Base-by-base conservation (phyloP, 2,113 vertebrate genomes). In the Dunckerocampus dactyliophorus region DNA sequence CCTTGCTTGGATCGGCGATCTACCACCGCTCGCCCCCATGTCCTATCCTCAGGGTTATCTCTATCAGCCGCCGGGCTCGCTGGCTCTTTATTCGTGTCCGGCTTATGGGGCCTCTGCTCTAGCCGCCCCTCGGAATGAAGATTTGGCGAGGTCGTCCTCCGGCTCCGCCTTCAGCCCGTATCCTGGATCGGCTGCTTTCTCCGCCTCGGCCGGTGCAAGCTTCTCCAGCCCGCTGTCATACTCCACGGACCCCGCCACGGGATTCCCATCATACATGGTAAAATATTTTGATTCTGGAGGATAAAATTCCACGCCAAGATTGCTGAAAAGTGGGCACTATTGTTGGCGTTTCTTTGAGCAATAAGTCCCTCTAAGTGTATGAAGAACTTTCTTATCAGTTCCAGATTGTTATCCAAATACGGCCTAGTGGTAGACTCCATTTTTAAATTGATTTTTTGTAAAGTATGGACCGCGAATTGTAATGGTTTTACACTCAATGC, bases 11-110 rank as follows among this genome's bases (percentile, higher is more conserved):
- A 71, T 84, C 73, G 80, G 74, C 80, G 56, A 87, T 50, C 83
- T 67, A 79, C 76, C 77, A 78, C 80, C 83, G 85, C 83, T 82
- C 82, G 87, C 85, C 91, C 92, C 91, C 88, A 98, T 98, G 95
- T 98, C 96, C 88, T 97, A 98, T 93, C 96, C 96, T 92, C 96
- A 98, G 95, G 96, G 95, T 93, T 98, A 97, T 92, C 95, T 98
- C 83, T 98, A 98, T 90, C 96, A 98, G 92, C 95, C 96, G 82
- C 94, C 95, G 70, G 95, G 95, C 88, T 98, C 96, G 69, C 90
- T 98, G 92, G 94, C 96, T 84, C 96, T 98, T 43, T 98, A 98
- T 84, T 96, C 95, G 65, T 98, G 95, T 81, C 94, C 95, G 60
- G 93, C 94, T 19, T 97, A 97, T 83, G 94, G 95, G 85, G 95